Evolutionary conservation across 2,113 vertebrate genomes (phyloP).

Genomic region (Sorex araneus): DNA sequence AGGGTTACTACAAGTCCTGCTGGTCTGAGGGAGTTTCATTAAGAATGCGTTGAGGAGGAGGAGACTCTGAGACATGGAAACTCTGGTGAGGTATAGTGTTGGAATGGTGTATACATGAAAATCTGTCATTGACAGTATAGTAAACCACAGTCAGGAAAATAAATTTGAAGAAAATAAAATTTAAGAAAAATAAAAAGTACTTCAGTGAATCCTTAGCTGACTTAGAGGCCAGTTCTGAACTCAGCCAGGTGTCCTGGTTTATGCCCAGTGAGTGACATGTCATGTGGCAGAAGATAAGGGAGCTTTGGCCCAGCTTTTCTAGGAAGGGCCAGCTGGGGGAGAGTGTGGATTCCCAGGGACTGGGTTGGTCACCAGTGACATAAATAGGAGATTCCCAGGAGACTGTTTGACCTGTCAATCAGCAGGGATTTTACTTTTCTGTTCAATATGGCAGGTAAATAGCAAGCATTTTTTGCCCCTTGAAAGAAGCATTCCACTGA

Average conservation of each 20-base stretch:
- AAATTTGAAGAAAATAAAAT: no score
- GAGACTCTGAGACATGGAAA: no score
- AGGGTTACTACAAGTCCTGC: not conserved
- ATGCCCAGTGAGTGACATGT: not conserved
- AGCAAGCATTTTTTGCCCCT: constrained; percentile 21
- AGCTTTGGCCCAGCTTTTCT: not conserved
- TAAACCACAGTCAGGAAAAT: no score
- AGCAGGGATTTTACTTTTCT: constrained; percentile 16
- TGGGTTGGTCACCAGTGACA: not conserved
- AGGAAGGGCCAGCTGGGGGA: not conserved
- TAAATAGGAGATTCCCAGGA: not conserved
- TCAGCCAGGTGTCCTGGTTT: not conserved
- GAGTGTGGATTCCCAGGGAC: not conserved
- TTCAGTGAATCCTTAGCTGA: not conserved
- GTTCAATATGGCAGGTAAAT: not conserved
- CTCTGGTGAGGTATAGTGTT: no score
- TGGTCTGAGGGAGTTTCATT: not conserved
- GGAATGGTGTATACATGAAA: no score
- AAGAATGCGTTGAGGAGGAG: not conserved
- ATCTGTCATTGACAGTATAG: no score
- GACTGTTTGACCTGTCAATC: not conserved
- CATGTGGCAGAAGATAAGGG: not conserved
- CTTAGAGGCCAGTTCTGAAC: constrained; percentile 32
- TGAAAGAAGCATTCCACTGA: constrained; percentile 8
- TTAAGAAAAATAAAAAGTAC: no score